Base-by-base conservation (phyloP, 2,888 invertebrate genomes). In the Protonemura montana region DNA sequence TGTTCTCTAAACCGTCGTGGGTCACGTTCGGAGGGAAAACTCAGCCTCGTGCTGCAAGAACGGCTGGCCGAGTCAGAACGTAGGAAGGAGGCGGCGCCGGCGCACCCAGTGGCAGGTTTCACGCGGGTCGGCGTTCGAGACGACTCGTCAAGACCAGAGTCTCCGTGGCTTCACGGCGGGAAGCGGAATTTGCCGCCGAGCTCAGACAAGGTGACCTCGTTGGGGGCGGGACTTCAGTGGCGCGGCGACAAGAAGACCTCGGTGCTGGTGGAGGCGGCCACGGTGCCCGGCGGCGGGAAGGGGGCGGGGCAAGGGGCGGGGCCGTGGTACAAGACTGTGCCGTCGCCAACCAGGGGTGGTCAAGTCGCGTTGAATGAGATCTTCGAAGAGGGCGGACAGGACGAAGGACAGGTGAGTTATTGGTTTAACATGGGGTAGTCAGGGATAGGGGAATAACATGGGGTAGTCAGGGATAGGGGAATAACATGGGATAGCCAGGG, bases 1-100 rank as follows among this genome's bases (percentile, higher is more conserved):
- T 91, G 91, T 88, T 92, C 93, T 89, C 90, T 94, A 86, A 94
- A 94, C 88, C 92, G 95, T 16, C 94, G 96, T 27, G 96, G 96
- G 86, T 96, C 96, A 80, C 94, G 96, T 88, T 96, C 96, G 3
- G 97, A 97, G 91, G 96, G 96, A 0, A 94, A 96, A 86, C 91
- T 97, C 88, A 96, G 96, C 89, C 91, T 94, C 89, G 94, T 94
- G 13, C 91, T 95, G 83, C 95, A 95, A 89, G 95, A 94, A 89
- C 91, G 93, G 85, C 90, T 93, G 59, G 92, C 88, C 26, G 88
- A 88, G 77, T 88, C 93, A 13, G 93, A 94, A 88, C 93, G 93
- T 87, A 92, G 93, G 13, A 94, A 94, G 89, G 95, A 94, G 90
- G 86, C 86, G 26, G 76, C 85, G 26, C 80, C 82, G 1, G 82